Evolutionary conservation across 2,888 invertebrate genomes (phyloP), one percentile per base, ranked within the genome.

Genomic region (Portevinia maculata): DNA sequence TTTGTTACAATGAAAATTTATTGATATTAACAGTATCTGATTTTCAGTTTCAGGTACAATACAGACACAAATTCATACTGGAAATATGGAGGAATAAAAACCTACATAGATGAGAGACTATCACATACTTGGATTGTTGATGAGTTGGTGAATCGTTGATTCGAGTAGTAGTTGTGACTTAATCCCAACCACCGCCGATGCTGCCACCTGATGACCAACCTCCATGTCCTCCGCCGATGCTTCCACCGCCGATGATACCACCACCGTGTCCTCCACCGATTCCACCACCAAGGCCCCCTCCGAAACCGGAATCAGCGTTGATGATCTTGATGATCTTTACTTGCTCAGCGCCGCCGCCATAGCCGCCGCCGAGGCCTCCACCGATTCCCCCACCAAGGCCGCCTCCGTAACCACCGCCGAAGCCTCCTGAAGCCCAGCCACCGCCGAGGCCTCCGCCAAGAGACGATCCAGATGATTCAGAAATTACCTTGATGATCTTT

Each of bases 1-100:
- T 65, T 65, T 28, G 30, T 83, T 67, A 73, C 69, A 76, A 83
- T 48, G 60, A 55, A 37, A 71, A 60, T 83, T 76, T 81, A 81
- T 83, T 83, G 71, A 83, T 19, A 81, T 70, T 83, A 83, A 83
- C 81, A 76, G 55, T 60, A 65, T 83, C 81, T 81, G 81, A 76
- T 71, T 19, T 67, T 65, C 62, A 55, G 60, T 65, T 55, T 83
- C 81, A 83, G 83, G 71, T 78, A 73, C 83, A 73, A 75, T 53
- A 60, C 83, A 83, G 62, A 62, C 78, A 52, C 62, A 44, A 78
- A 83, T 78, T 73, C 78, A 78, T 44, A 76, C 79, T 50, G n/a
- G 34, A 37, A 39, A 19, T 24, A 55, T 13, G 19, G 15, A n/a
- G 59, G 17, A 32, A 48, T 55, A 34, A 37, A 17, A n/a, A 37